Conservation (phyloP, 2,797 vertebrate species). For the Rhinogobio ventralis region DNA sequence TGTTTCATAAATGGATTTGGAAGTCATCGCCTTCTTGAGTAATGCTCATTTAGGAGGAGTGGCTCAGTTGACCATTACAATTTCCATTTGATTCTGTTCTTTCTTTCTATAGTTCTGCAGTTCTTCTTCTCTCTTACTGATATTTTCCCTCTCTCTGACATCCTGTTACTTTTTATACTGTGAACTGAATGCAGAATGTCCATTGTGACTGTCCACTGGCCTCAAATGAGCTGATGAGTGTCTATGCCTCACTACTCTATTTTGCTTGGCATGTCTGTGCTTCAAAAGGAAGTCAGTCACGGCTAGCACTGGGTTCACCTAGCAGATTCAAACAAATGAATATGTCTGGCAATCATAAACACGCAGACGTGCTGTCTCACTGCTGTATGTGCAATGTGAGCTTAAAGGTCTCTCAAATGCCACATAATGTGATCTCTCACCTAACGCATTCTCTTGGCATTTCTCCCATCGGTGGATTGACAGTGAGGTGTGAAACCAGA, state of each 20-base stretch:
- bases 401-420: conserved; percentile 47
- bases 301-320: conserved; percentile 48
- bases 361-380: conserved; percentile 37
- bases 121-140: conserved; percentile 22
- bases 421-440: conserved; percentile 43
- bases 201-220: conserved; percentile 55
- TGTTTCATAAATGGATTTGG: conserved; percentile 68
- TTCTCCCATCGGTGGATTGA: conserved; percentile 31
- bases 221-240: conserved; percentile 50
- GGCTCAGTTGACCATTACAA: conserved; percentile 11
- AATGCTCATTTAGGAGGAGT: conserved; percentile 47
- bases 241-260: conserved; percentile 49
- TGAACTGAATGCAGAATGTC: conserved; percentile 16
- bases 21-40: conserved; percentile 67
- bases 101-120: conserved; percentile 55
- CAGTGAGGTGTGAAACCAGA: conserved; percentile 37
- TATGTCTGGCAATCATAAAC: conserved; percentile 51
- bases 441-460: conserved; percentile 42
- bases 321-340: conserved; percentile 57
- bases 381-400: conserved; percentile 7
- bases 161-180: not conserved
- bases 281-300: conserved; percentile 57
- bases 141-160: conserved; percentile 2
- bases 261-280: conserved; percentile 53
- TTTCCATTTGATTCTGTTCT: conserved; percentile 10